phyloP scores from a whole-genome alignment of 2,888 invertebrate species.

The Isotomurus palustris region DNA sequence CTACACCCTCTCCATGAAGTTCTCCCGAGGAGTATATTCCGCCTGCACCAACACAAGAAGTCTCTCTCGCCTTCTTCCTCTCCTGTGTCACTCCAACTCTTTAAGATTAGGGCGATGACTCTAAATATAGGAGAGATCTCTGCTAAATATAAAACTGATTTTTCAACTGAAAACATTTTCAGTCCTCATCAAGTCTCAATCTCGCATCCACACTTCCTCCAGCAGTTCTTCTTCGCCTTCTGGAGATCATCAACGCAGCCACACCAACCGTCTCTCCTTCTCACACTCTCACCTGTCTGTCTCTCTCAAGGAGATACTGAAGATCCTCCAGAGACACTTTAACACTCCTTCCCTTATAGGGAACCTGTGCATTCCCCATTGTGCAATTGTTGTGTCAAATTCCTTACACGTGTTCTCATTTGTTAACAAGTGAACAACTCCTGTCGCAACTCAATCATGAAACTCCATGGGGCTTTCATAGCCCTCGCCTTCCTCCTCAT shows the following conservation, averaged over 20 bases:
- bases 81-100: too few relatives aligned
- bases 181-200: conserved; percentile 15
- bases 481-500: background rate
- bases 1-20: conserved; percentile 8
- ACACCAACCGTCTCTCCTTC: too few relatives aligned
- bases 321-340: background rate
- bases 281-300: too few relatives aligned
- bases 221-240: background rate
- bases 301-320: too few relatives aligned
- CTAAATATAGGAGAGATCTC: conserved; percentile 39
- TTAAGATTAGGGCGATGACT: conserved; percentile 31
- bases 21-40: background rate
- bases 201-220: background rate
- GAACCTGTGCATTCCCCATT: too few relatives aligned
- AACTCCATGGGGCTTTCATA: background rate
- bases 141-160: conserved; percentile 42
- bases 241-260: too few relatives aligned
- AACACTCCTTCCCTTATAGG: background rate
- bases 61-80: conserved; percentile 6
- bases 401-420: background rate
- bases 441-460: too few relatives aligned
- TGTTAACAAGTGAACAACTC: conserved; percentile 4
- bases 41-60: background rate
- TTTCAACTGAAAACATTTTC: conserved; percentile 33
- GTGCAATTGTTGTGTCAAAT: too few relatives aligned